Base-by-base conservation (phyloP, 2,797 vertebrate genomes). In the Acanthurus tractus region DNA sequence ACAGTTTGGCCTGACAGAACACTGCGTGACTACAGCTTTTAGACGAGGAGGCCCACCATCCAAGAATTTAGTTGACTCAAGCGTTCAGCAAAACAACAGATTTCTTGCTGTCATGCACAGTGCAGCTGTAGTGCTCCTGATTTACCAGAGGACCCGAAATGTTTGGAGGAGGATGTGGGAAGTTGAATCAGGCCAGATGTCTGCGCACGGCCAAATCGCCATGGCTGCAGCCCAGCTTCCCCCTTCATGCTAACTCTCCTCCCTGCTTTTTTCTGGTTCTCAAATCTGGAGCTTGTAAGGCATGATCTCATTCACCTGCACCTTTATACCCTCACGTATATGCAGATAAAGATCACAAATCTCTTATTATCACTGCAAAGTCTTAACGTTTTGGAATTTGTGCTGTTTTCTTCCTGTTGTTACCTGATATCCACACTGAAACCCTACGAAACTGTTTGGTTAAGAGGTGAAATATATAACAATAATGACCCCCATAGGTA, bases 171-270 rank as follows among this genome's bases (percentile, higher is more conserved):
- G 74, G 74, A 50, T 63, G 76, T 74, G 87, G 79, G 77, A 76
- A 76, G 67, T 52, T 65, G 29, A 73, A 56, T n/a, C 67, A 29
- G 80, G 81, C 90, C 90, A 91, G 88, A 92, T 92, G 88, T 87
- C 54, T 50, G 71, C n/a, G 20, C 40, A 34, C 6, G 69, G 67
- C 79, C 75, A 74, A 76, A 56, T 53, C 18, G 29, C 78, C 25
- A 1, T 59, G 74, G 78, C 80, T 63, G 70, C 71, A 59, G 44
- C 84, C 82, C 77, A 79, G 74, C 52, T 85, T 61, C 63, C 20
- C 50, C 64, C 25, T 29, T 74, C 53, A 68, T 25, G 54, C 56
- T 53, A 62, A 25, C 48, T 56, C 11, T 64, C 48, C 49, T 79
- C 71, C 63, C 78, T 42, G 73, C 74, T 63, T 53, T 59, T 70